Conservation (phyloP, 2,113 vertebrate genomes). For the Pogona vitticeps region DNA sequence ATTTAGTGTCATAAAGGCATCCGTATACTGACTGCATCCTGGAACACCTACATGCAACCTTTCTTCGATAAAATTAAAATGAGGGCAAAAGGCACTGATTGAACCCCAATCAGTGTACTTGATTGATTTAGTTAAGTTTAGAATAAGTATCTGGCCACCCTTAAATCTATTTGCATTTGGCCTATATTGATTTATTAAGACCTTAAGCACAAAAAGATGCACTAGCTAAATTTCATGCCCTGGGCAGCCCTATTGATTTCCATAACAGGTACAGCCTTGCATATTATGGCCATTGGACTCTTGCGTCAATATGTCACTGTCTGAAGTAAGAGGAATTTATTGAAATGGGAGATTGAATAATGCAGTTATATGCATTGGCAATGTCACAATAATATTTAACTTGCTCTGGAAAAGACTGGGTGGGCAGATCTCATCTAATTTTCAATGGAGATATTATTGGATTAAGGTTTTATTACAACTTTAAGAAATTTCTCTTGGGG, state of each 20-base stretch:
- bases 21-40: neutral
- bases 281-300: neutral
- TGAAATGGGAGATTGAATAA: neutral
- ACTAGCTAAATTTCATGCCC: neutral
- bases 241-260: neutral
- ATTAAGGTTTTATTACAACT: neutral
- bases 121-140: slow-evolving; percentile 28
- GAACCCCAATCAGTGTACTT: neutral
- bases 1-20: neutral
- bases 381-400: neutral
- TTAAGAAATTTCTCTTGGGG: neutral
- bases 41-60: neutral
- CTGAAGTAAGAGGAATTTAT: neutral
- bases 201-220: neutral
- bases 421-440: neutral
- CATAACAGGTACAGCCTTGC: neutral
- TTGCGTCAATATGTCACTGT: neutral
- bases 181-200: slow-evolving; percentile 13
- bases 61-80: neutral
- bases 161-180: slow-evolving; percentile 18
- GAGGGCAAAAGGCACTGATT: neutral
- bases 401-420: neutral
- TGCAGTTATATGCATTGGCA: neutral
- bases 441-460: neutral
- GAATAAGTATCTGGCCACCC: neutral